Conservation (phyloP, 1,140 invertebrate genomes). For the Telenomus remus region DNA sequence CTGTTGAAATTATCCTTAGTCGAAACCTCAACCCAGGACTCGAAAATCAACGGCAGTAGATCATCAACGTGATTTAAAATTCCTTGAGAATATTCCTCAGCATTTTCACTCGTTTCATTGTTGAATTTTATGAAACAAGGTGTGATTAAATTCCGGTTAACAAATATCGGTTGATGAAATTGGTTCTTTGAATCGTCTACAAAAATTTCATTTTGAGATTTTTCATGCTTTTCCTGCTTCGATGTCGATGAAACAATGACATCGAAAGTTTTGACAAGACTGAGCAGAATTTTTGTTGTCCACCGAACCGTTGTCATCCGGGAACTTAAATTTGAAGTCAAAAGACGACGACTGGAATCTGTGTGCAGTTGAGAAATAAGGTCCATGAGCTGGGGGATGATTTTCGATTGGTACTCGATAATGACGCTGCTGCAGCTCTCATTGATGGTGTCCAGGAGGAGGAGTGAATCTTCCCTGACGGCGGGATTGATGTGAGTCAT, state of each 20-base stretch:
- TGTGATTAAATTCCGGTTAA: constrained; percentile 32
- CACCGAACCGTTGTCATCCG: constrained; percentile 84
- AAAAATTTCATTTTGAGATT: constrained; percentile 9
- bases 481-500: constrained; percentile 89
- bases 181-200: background rate
- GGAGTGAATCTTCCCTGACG: constrained; percentile 88
- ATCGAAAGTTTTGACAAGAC: constrained; percentile 79
- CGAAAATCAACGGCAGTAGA: constrained; percentile 82
- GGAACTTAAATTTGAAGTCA: constrained; percentile 79
- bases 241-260: constrained; percentile 68
- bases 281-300: constrained; percentile 83
- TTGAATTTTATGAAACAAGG: constrained; percentile 59
- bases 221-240: constrained; percentile 29
- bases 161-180: background rate
- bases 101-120: constrained; percentile 14
- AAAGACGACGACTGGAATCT: constrained; percentile 79
- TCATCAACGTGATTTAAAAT: constrained; percentile 77
- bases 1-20: constrained; percentile 69
- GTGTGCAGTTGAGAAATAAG: constrained; percentile 83
- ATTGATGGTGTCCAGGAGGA: constrained; percentile 84
- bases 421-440: constrained; percentile 79
- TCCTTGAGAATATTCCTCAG: constrained; percentile 40
- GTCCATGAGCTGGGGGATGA: constrained; percentile 78
- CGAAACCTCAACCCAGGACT: constrained; percentile 83
- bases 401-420: constrained; percentile 79